Percentiles rank a stretch among this genome's conserved stretches.
These are phyloP conservation scores for Sapajus apella DNA, from an alignment of 2,113 vertebrate species.

Conservation along the genomic window DNA sequence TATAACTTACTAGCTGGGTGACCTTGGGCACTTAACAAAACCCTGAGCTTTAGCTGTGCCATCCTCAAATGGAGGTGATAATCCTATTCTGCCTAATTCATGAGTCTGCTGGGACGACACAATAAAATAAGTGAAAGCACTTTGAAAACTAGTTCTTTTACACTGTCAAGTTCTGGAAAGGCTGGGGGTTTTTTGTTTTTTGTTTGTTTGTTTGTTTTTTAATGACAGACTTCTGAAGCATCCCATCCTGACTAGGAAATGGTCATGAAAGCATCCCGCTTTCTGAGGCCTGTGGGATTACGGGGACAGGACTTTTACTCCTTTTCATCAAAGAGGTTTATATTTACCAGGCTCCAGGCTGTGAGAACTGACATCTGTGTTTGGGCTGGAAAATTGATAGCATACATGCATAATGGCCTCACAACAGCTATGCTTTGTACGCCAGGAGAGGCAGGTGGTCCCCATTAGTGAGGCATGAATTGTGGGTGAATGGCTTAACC, in stretches of 20 bases:
- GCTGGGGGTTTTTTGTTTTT: neutral
- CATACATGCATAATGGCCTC: neutral
- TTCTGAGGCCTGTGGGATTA: neutral
- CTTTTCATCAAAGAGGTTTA: neutral
- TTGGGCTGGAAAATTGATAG: conserved; percentile 3
- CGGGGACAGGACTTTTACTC: neutral
- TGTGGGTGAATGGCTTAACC: neutral
- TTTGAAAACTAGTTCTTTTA: neutral
- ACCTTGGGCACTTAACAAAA: neutral
- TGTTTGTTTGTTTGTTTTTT: no score
- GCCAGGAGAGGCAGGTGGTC: neutral
- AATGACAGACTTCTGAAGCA: conserved; percentile 19
- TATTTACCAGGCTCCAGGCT: neutral
- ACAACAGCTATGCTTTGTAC: neutral
- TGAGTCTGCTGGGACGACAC: neutral
- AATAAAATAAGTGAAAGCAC: neutral
- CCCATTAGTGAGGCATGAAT: neutral
- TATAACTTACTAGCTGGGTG: neutral
- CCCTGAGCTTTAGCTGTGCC: neutral
- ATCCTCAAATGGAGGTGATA: neutral
- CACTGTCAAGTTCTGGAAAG: neutral
- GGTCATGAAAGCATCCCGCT: neutral
- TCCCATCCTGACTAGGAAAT: neutral
- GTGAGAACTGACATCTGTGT: neutral
- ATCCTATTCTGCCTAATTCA: neutral